Evolutionary conservation across 2,888 invertebrate species (phyloP).

Genomic region (Allophyes oxyacanthae): DNA sequence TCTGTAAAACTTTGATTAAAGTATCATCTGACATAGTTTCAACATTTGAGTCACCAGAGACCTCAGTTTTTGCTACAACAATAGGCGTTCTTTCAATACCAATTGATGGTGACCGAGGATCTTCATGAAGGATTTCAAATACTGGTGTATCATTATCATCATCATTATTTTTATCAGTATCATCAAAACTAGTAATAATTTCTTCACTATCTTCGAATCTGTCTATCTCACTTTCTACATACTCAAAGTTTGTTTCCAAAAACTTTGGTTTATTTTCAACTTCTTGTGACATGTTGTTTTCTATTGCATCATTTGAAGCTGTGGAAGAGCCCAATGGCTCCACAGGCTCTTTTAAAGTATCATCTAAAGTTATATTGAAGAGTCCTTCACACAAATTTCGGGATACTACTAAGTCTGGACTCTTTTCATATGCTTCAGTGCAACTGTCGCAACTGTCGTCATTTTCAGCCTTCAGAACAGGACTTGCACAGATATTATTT

Average conservation of each 20-base stretch:
- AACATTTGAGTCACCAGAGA: slow-evolving; percentile 71
- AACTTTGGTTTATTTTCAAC: slow-evolving; percentile 77
- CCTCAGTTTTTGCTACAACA: slow-evolving; percentile 72
- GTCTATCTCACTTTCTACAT: slow-evolving; percentile 76
- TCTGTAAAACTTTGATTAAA: slow-evolving; percentile 81
- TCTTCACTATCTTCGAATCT: slow-evolving; percentile 68
- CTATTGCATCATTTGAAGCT: slow-evolving; percentile 79
- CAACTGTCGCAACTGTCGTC: slow-evolving; percentile 67
- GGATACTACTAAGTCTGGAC: slow-evolving; percentile 74
- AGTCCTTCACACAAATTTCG: slow-evolving; percentile 81
- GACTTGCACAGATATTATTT: slow-evolving; percentile 67
- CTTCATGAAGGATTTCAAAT: slow-evolving; percentile 75
- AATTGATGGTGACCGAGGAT: slow-evolving; percentile 84
- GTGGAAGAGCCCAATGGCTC: slow-evolving; percentile 82
- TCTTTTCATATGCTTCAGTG: slow-evolving; percentile 65
- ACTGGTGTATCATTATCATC: slow-evolving; percentile 59
- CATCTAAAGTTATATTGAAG: slow-evolving; percentile 77
- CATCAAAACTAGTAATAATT: slow-evolving; percentile 38
- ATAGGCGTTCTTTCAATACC: slow-evolving; percentile 87
- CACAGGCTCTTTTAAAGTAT: slow-evolving; percentile 74
- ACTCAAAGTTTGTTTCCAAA: slow-evolving; percentile 91
- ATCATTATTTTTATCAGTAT: slow-evolving; percentile 40
- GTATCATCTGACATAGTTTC: slow-evolving; percentile 86
- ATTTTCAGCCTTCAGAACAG: slow-evolving; percentile 65
- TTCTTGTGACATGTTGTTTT: slow-evolving; percentile 71